phyloP scores from a whole-genome alignment of 2,888 invertebrate species.

The Drosophila glabriapex region DNA sequence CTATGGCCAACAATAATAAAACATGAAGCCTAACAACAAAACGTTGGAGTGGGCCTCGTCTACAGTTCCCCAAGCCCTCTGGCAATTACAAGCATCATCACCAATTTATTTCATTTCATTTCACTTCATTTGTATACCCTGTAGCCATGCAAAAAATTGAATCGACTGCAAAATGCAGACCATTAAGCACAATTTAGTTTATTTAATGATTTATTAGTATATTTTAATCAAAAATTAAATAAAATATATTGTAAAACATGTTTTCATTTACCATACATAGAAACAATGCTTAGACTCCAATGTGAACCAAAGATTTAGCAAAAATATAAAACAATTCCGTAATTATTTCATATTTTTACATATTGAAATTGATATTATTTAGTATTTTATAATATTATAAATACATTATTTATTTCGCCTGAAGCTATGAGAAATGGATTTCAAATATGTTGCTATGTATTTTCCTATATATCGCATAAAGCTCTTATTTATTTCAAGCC shows the following conservation, averaged over 20 bases:
- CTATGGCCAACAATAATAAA: slow-evolving; percentile 30
- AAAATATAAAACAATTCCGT: background rate
- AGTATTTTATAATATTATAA: background rate
- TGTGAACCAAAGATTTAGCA: background rate
- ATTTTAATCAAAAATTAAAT: background rate
- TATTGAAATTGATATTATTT: background rate
- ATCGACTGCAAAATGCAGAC: too few relatives aligned
- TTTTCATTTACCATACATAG: background rate
- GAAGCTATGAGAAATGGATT: background rate
- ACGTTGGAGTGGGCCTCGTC: slow-evolving; percentile 44
- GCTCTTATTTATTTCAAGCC: background rate
- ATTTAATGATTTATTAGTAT: too few relatives aligned
- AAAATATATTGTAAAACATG: background rate
- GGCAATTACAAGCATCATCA: slow-evolving; percentile 45
- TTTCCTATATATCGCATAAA: too few relatives aligned
- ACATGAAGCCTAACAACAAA: slow-evolving; percentile 41
- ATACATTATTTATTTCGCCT: background rate
- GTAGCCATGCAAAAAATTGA: background rate
- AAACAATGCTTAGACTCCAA: background rate
- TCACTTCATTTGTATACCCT: slow-evolving; percentile 32
- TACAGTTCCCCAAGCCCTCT: slow-evolving; percentile 38
- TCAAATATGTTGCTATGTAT: background rate
- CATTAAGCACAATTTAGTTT: too few relatives aligned
- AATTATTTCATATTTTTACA: background rate
- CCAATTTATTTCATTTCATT: slow-evolving; percentile 44